Conservation (phyloP, 2,113 vertebrate species). For the Euleptes europaea region DNA sequence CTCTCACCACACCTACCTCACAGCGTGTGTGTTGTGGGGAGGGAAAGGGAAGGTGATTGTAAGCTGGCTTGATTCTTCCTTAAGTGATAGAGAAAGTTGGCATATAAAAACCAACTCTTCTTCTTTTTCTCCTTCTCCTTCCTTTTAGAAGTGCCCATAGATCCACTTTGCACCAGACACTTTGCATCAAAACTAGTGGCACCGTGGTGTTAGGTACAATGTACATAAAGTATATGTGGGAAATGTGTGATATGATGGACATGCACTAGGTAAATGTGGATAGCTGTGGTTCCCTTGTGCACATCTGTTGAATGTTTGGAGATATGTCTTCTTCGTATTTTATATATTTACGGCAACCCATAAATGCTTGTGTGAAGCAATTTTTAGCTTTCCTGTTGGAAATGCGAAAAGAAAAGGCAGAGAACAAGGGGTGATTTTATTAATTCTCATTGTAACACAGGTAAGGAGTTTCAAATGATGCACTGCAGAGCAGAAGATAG, state of each 20-base stretch:
- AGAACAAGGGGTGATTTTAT: neutral
- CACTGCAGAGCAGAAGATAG: rapidly evolving
- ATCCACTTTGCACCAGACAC: neutral
- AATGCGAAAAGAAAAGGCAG: slow-evolving; percentile 4
- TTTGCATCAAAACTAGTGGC: neutral
- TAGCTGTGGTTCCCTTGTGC: neutral
- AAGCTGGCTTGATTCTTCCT: no score
- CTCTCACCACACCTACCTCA: no score
- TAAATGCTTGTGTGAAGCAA: neutral
- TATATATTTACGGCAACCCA: neutral
- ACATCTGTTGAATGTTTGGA: neutral
- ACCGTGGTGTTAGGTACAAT: no score
- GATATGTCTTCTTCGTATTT: neutral
- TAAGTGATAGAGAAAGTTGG: no score
- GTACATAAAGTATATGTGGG: neutral
- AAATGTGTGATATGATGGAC: neutral
- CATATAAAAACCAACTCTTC: no score
- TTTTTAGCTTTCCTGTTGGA: neutral
- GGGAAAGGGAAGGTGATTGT: no score
- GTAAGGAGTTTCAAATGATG: neutral
- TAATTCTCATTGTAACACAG: rapidly evolving
- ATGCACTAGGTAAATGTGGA: no score
- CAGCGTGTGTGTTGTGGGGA: no score
- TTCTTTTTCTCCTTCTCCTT: no score
- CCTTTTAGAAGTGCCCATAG: neutral